Conservation (phyloP, 2,797 vertebrate genomes). For the Poeciliopsis gracilis region DNA sequence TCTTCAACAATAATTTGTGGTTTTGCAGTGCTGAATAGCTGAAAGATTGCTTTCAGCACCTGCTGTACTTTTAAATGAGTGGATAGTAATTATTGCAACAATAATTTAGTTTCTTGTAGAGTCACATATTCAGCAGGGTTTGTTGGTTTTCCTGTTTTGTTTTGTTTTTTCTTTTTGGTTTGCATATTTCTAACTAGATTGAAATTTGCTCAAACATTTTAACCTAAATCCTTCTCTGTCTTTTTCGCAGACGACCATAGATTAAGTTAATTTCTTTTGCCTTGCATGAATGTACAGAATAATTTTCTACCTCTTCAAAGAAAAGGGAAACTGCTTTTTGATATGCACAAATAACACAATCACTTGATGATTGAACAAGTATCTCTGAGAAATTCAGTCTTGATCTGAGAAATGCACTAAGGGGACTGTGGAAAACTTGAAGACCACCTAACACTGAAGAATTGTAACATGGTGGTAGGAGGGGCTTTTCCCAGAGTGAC, state of each 20-base stretch:
- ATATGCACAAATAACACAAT: no score
- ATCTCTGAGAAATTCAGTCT: no score
- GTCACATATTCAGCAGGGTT: slow-evolving; percentile 27
- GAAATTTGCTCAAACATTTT: slow-evolving; percentile 20
- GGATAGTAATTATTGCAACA: slow-evolving; percentile 43
- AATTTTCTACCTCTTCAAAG: no score
- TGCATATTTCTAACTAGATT: neutral
- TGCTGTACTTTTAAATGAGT: slow-evolving; percentile 44
- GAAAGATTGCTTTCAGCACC: slow-evolving; percentile 60
- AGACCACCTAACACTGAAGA: neutral
- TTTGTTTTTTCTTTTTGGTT: neutral
- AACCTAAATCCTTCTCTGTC: neutral
- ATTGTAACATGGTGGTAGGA: neutral
- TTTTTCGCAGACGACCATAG: neutral
- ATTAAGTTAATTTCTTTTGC: neutral
- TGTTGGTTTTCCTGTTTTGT: slow-evolving; percentile 9
- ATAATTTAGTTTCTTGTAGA: slow-evolving; percentile 37
- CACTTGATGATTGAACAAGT: no score
- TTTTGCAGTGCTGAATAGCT: slow-evolving; percentile 64
- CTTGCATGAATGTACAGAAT: neutral
- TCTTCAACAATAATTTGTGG: slow-evolving; percentile 71
- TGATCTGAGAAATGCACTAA: no score
- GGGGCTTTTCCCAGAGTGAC: neutral
- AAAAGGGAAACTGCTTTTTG: no score
- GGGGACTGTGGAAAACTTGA: no score